Evolutionary conservation across 2,888 invertebrate species (phyloP).

Genomic region (Tachina fera): DNA sequence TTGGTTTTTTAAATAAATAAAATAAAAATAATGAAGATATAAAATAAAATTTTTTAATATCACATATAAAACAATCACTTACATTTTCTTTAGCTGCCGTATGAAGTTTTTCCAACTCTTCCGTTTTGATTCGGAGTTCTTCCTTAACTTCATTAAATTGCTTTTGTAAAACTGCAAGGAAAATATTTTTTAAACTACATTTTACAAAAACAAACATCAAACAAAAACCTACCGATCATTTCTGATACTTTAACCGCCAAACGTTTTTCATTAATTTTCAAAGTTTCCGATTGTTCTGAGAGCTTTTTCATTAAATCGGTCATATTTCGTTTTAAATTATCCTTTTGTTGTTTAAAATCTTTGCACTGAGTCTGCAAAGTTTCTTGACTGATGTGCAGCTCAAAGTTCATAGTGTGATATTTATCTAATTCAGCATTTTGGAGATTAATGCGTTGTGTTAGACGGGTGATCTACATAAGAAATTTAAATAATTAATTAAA

Average conservation of each 20-base stretch:
- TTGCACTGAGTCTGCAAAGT: constrained; percentile 80
- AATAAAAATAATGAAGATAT: too few relatives aligned
- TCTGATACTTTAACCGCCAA: constrained; percentile 79
- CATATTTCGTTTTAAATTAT: constrained; percentile 78
- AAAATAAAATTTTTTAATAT: not conserved
- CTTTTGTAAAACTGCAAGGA: constrained; percentile 75
- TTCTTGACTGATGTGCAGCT: constrained; percentile 81
- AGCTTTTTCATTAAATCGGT: constrained; percentile 79
- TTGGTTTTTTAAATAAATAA: too few relatives aligned
- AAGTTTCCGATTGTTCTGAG: constrained; percentile 78
- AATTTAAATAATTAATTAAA: not conserved
- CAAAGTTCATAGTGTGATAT: constrained; percentile 81
- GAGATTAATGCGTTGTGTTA: constrained; percentile 79
- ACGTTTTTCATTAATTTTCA: constrained; percentile 79
- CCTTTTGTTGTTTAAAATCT: constrained; percentile 79
- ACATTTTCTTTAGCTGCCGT: constrained; percentile 78
- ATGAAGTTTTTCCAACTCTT: constrained; percentile 78
- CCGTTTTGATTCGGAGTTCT: constrained; percentile 75
- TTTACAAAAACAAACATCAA: not conserved
- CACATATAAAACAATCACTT: constrained; percentile 49
- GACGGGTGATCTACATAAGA: constrained; percentile 75
- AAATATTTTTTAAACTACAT: not conserved
- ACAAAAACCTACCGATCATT: constrained; percentile 74
- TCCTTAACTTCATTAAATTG: constrained; percentile 77
- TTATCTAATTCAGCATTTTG: constrained; percentile 80